Conservation (phyloP, 2,113 vertebrate genomes). For the Otus sunia region DNA sequence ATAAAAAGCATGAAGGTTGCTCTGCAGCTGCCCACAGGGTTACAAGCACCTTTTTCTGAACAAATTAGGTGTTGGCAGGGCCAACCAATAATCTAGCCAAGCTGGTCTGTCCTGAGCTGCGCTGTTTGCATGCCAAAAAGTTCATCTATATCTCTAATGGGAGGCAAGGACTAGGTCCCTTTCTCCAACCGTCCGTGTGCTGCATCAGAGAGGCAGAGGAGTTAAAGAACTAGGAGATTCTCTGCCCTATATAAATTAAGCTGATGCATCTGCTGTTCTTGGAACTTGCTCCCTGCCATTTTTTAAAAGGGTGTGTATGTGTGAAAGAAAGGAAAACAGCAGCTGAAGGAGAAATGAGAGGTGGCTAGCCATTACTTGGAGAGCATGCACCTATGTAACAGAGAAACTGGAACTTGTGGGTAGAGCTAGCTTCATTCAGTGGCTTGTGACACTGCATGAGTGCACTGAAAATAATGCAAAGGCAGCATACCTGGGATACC, state of each 20-base stretch:
- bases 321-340: background rate
- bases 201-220: background rate
- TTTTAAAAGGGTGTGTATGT: background rate
- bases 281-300: background rate
- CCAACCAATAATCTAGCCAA: background rate
- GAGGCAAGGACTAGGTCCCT: background rate
- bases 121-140: background rate
- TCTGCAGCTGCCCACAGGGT: background rate
- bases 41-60: background rate
- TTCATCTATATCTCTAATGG: background rate
- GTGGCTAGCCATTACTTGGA: background rate
- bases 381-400: background rate
- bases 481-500: background rate
- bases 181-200: fast-evolving
- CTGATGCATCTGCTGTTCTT: fast-evolving
- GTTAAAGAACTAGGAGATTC: background rate
- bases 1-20: background rate
- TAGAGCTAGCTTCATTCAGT: background rate
- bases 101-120: background rate
- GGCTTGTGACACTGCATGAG: conserved; percentile 2
- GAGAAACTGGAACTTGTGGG: background rate
- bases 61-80: background rate
- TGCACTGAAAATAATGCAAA: background rate
- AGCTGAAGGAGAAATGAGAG: conserved; percentile 29
- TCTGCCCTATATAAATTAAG: background rate